Base-by-base conservation (phyloP, 2,888 invertebrate genomes). In the Cantharis lateralis region DNA sequence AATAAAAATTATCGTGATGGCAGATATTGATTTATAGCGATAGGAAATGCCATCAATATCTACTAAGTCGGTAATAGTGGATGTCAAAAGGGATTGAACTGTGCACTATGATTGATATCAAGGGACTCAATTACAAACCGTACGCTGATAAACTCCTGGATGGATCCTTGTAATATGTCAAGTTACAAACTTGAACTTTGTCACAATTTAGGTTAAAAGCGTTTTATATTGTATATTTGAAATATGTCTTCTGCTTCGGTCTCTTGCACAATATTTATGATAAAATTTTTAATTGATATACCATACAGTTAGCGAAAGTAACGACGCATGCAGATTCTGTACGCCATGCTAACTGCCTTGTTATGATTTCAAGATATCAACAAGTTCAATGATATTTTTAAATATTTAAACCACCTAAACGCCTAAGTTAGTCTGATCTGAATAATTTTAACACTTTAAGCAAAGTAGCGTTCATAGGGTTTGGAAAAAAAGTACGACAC, bases 91-190 rank as follows among this genome's bases (percentile, higher is more conserved):
- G 78, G 78, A 78, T 78, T 75, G 74, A 71, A 71, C 74, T 71
- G 71, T 73, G 77, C 74, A 74, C 70, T 77, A 77, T 77, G 77
- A 77, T 77, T 77, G 77, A 77, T 77, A 77, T 74, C 72, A 72
- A 69, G 66, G 72, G 76, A 76, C 76, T 69, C 72, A 63, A 72
- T 76, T 76, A 74, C 74, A 70, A 62, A 32, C 62, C 63, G 32
- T 74, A 64, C 70, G 20, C 70, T 70, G 74, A 74, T 74, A 74
- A 74, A 74, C 74, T 74, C 70, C 64, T 28, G 69, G 28, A 70
- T 70, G 48, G 48, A 74, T 74, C 74, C 74, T 20, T 20, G 48
- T 66, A 74, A 74, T 74, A 74, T 74, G 74, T 74, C 74, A 74
- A 66, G 70, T 48, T 74, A 48, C 48, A 48, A 48, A 48, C 48